These are phyloP conservation scores for Trinorchestia longiramus DNA, from an alignment of 1,140 invertebrate genomes.

Conservation along the genomic window DNA sequence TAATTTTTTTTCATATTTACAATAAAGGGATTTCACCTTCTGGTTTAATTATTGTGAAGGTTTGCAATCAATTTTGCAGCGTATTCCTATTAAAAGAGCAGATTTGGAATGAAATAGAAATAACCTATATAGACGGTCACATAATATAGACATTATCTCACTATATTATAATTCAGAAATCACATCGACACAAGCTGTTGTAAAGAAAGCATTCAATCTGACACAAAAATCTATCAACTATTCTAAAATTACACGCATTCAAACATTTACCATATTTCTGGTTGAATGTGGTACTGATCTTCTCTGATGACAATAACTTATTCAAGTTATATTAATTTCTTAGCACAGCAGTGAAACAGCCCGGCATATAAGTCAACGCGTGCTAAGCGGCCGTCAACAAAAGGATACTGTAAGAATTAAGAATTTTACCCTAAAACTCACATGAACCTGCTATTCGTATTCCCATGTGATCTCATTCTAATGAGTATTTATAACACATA, in stretches of 20 bases:
- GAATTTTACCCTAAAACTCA: background rate
- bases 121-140: no score
- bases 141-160: no score
- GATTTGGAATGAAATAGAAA: no score
- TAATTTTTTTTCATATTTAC: no score
- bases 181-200: no score
- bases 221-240: background rate
- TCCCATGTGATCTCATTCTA: background rate
- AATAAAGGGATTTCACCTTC: no score
- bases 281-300: background rate
- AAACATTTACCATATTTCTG: background rate
- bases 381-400: background rate
- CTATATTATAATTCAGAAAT: no score
- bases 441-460: background rate
- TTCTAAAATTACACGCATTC: background rate
- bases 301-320: background rate
- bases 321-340: background rate
- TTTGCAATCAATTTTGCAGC: no score
- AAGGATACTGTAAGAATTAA: background rate
- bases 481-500: background rate
- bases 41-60: no score
- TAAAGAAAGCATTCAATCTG: no score
- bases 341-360: background rate
- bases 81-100: no score
- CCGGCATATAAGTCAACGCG: background rate